Percentiles rank a stretch among this genome's conserved stretches.
Evolutionary conservation across 2,113 vertebrate genomes (phyloP).

Genomic region (Nycticryphes semicollaris): DNA sequence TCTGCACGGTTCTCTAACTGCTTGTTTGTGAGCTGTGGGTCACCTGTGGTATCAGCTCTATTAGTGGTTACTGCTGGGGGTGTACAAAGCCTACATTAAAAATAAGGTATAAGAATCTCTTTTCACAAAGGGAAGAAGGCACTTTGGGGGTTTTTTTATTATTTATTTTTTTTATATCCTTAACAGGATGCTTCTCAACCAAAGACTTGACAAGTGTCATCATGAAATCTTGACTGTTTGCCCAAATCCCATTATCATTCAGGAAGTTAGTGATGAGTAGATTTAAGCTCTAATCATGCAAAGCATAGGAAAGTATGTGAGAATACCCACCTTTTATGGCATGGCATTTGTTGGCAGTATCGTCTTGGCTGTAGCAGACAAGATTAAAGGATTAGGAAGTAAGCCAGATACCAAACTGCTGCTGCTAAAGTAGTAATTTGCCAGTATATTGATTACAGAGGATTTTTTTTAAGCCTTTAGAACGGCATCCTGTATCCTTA

Average conservation of each 20-base stretch:
- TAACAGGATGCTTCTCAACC: not conserved
- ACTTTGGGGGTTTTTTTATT: no score
- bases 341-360: constrained; percentile 24
- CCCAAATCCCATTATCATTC: constrained; percentile 19
- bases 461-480: not conserved
- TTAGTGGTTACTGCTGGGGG: not conserved
- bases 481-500: not conserved
- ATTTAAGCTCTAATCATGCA: constrained; percentile 29
- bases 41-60: not conserved
- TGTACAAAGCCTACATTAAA: not conserved
- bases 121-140: not conserved
- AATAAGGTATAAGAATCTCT: not conserved
- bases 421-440: not conserved
- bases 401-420: constrained; percentile 17
- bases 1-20: not conserved
- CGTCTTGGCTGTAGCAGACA: not conserved
- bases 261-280: constrained; percentile 11
- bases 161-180: not conserved
- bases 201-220: not conserved
- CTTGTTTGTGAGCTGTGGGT: not conserved
- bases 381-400: constrained; percentile 53
- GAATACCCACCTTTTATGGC: constrained; percentile 45
- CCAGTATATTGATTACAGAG: constrained; percentile 31
- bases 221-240: constrained; percentile 10
- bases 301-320: constrained; percentile 29